A percentile compares a stretch with the other conserved stretches of the same genome.
Evolutionary conservation across 2,888 invertebrate species (phyloP).

Genomic region (Rosalia funebris): DNA sequence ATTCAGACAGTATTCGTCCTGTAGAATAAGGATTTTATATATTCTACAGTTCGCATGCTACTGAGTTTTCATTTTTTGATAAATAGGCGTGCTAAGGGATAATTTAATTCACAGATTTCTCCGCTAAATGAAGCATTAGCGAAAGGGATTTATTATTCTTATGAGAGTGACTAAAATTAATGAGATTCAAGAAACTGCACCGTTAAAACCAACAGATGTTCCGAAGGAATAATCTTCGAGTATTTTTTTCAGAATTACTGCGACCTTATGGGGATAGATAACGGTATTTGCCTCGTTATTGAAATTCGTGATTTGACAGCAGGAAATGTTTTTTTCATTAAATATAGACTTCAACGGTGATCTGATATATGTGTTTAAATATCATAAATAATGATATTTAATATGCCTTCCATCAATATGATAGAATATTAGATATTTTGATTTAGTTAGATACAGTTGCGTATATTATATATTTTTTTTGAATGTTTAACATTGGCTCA

Average conservation of each 20-base stretch:
- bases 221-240: conserved; percentile 1
- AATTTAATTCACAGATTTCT: conserved; percentile 48
- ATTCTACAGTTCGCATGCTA: no score
- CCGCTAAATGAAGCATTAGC: conserved; percentile 46
- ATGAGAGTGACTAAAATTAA: conserved; percentile 36
- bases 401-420: no score
- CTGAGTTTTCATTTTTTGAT: conserved; percentile 23
- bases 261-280: not conserved
- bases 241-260: not conserved
- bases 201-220: conserved; percentile 29
- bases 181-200: conserved; percentile 32
- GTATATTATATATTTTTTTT: no score
- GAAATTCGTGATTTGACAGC: not conserved
- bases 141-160: conserved; percentile 41
- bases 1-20: no score
- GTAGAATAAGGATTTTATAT: no score
- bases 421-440: no score
- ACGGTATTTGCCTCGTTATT: not conserved
- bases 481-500: no score
- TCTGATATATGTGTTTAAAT: no score
- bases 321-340: not conserved
- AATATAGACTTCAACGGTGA: no score
- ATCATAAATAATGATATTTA: no score
- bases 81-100: conserved; percentile 43
- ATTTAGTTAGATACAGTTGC: no score